Base-by-base conservation (phyloP, 2,888 invertebrate genomes). In the Scaptomyza cyrtandrae region DNA sequence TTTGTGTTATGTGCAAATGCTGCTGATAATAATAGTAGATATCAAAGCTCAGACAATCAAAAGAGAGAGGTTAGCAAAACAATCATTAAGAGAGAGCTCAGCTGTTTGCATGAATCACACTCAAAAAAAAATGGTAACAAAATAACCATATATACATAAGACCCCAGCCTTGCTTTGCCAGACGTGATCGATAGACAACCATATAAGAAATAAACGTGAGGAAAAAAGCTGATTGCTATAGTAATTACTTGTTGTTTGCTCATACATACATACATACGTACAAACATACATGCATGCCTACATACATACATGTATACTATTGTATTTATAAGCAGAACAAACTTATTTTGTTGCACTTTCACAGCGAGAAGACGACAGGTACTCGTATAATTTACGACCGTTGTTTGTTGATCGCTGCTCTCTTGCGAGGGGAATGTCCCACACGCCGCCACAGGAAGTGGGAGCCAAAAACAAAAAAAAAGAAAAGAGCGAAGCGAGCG, bases 361-460 rank as follows among this genome's bases (percentile, higher is more conserved):
- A 65, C 27, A 60, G 6, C 52, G 52, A 74, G 49, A 58, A 74
- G 49, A 58, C 24, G 19, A 52, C 55, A 45, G 63, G 71, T 64
- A 63, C 19, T 33, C n/a, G 44, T 19, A 29, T 24, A 52, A 45
- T 44, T 65, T 39, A 44, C 59, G 62, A 46, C 46, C 58, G 52
- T 45, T 61, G 73, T 59, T 65, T 60, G 3, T 24, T 24, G 24
- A 24, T 24, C 24, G 24, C n/a, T 50, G 54, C 57, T 35, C 58
- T 41, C 35, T 10, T 2, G 37, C 19, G 16, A 41, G 75, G 68
- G 44, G 59, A 72, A 75, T 68, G 55, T 67, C 35, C 19, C 10
- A 24, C n/a, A 55, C 68, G 16, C 11, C 27, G n/a, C 35, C 43
- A 49, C 63, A 72, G 68, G 73, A 75, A 75, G 67, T 77, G 77